Percentiles rank a stretch among this genome's conserved stretches.
phyloP scores from a whole-genome alignment of 2,113 vertebrate genomes.

The Ameiurus melas region DNA sequence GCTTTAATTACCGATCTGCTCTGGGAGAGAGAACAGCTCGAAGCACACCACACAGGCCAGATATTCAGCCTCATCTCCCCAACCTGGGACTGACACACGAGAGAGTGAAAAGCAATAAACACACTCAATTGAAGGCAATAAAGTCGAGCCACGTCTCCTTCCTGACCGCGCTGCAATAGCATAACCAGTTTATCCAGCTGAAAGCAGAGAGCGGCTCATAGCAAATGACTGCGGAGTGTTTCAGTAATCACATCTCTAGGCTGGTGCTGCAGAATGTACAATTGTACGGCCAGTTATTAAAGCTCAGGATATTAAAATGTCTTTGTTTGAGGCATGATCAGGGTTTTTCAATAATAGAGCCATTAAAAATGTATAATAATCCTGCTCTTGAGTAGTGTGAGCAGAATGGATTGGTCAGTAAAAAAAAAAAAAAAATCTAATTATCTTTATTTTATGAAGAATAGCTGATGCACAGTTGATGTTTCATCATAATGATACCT shows the following conservation, averaged over 20 bases:
- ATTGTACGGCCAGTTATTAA: constrained; percentile 42
- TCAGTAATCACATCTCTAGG: constrained; percentile 67
- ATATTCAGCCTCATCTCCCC: constrained; percentile 59
- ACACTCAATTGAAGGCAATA: constrained; percentile 69
- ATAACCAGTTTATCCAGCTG: constrained; percentile 72
- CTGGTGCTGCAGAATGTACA: constrained; percentile 56
- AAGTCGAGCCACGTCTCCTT: constrained; percentile 71
- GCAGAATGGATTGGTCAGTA: constrained; percentile 23
- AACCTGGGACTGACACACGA: constrained; percentile 60
- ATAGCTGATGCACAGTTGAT: constrained; percentile 33
- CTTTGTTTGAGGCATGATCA: constrained; percentile 62
- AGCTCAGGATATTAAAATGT: constrained; percentile 56
- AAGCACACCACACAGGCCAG: constrained; percentile 56
- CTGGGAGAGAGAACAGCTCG: constrained; percentile 32
- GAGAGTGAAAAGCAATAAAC: constrained; percentile 71
- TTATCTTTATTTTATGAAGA: constrained; percentile 43
- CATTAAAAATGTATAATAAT: constrained; percentile 72
- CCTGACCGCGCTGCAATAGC: constrained; percentile 53
- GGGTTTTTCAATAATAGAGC: constrained; percentile 68
- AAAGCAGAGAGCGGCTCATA: constrained; percentile 68
- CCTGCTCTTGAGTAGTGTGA: constrained; percentile 32
- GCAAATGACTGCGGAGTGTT: constrained; percentile 61
- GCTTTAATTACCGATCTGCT: constrained; percentile 57
- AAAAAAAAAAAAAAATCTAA: constrained; percentile 37
- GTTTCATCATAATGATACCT: constrained; percentile 45